phyloP scores from a whole-genome alignment of 1,140 invertebrate genomes.

The Conus betulinus region DNA sequence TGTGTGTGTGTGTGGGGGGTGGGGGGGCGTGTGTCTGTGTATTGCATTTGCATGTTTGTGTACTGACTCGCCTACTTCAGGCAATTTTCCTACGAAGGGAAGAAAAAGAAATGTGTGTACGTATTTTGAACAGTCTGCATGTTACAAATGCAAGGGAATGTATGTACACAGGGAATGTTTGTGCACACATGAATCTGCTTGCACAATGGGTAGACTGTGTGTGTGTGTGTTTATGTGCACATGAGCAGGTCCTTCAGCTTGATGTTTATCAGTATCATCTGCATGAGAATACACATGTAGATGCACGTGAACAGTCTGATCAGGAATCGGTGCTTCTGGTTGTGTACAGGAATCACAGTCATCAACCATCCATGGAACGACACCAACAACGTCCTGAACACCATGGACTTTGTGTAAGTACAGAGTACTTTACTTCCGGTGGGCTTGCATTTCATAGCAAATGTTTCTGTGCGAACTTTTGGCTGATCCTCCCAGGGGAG shows the following conservation, averaged over 20 bases:
- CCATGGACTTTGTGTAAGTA: constrained; percentile 73
- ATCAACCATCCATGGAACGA: constrained; percentile 83
- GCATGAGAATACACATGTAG: neutral
- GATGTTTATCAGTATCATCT: too few relatives aligned
- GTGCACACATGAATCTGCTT: too few relatives aligned
- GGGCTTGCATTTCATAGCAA: neutral
- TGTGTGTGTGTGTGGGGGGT: too few relatives aligned
- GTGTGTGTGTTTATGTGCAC: neutral
- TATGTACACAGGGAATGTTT: neutral
- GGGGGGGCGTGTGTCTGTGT: too few relatives aligned
- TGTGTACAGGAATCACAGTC: constrained; percentile 77
- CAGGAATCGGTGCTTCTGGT: neutral
- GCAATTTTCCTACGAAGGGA: too few relatives aligned
- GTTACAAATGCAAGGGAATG: neutral
- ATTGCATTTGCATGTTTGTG: too few relatives aligned
- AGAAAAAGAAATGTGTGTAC: too few relatives aligned
- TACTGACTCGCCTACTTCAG: too few relatives aligned
- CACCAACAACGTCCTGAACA: constrained; percentile 75
- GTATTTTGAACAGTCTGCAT: too few relatives aligned
- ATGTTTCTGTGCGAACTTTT: too few relatives aligned
- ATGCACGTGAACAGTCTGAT: neutral
- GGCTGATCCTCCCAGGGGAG: too few relatives aligned
- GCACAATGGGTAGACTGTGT: too few relatives aligned
- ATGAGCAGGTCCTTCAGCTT: neutral
- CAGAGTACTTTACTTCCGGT: neutral